Conservation (phyloP, 1,140 invertebrate genomes). For the Octopus bimaculoides region DNA sequence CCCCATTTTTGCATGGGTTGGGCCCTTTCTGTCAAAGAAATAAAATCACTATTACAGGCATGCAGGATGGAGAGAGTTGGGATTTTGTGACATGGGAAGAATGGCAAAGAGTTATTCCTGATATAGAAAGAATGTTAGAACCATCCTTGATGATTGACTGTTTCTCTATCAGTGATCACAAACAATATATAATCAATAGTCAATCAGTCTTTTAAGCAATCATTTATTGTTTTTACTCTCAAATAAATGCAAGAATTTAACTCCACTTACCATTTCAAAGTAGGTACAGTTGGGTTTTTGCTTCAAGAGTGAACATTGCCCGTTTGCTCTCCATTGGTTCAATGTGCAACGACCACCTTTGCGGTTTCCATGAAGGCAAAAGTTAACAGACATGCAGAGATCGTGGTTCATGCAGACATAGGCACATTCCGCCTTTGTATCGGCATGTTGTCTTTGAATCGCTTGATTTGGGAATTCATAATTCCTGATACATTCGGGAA, state of each 20-base stretch:
- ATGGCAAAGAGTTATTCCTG: too few species aligned
- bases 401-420: not conserved
- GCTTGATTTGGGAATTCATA: not conserved
- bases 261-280: slow-evolving; percentile 5
- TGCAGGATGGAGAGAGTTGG: too few species aligned
- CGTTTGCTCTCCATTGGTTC: not conserved
- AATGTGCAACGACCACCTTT: not conserved
- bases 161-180: too few species aligned
- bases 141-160: too few species aligned
- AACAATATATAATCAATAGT: too few species aligned
- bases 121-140: too few species aligned
- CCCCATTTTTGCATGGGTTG: slow-evolving; percentile 1
- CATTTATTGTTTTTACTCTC: too few species aligned
- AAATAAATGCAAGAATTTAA: too few species aligned
- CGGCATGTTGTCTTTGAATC: not conserved
- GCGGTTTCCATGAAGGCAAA: not conserved
- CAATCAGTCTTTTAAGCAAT: too few species aligned
- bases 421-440: not conserved
- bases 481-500: not conserved
- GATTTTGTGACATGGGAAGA: too few species aligned
- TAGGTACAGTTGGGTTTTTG: not conserved
- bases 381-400: slow-evolving; percentile 2
- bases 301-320: not conserved
- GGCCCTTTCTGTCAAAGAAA: not conserved
- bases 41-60: too few species aligned